Conservation (phyloP, 2,888 invertebrate species). For the Drosophila limbata region DNA sequence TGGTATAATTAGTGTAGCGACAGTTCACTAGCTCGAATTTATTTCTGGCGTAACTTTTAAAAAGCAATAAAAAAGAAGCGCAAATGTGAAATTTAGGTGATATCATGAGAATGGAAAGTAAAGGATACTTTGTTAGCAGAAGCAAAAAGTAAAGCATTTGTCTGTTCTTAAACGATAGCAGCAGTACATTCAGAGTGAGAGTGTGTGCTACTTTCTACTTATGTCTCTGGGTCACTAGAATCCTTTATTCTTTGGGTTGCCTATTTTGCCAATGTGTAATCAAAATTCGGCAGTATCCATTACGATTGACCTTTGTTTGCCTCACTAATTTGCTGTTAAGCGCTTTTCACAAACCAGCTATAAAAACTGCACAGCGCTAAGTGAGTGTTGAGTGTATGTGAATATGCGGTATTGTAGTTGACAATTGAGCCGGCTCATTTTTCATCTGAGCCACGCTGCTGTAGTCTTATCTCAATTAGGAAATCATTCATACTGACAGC, state of each 20-base stretch:
- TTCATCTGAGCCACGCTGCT: constrained; percentile 42
- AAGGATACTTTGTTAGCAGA: constrained; percentile 62
- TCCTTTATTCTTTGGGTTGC: constrained; percentile 24
- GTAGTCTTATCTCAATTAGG: constrained; percentile 75
- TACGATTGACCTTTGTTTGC: constrained; percentile 38
- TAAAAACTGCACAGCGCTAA: constrained; percentile 27
- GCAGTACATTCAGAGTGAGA: constrained; percentile 1
- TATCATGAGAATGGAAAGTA: constrained; percentile 41
- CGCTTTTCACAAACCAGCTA: constrained; percentile 34
- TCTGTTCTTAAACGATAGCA: constrained; percentile 72
- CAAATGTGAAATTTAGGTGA: constrained; percentile 37
- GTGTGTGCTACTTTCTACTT: not conserved
- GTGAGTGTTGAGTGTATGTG: not conserved
- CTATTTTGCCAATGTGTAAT: constrained; percentile 57
- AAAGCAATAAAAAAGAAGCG: constrained; percentile 27
- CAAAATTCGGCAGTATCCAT: constrained; percentile 47
- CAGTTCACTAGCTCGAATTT: constrained; percentile 13
- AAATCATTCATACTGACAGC: constrained; percentile 65
- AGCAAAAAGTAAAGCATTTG: constrained; percentile 70
- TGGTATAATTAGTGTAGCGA: not conserved
- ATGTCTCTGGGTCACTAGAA: constrained; percentile 41
- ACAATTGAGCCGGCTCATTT: constrained; percentile 57
- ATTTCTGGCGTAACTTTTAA: not conserved
- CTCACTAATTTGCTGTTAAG: constrained; percentile 57
- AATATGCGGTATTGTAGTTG: constrained; percentile 20